Conservation (phyloP, 2,888 invertebrate genomes). For the Hirtodrosophila confusa region DNA sequence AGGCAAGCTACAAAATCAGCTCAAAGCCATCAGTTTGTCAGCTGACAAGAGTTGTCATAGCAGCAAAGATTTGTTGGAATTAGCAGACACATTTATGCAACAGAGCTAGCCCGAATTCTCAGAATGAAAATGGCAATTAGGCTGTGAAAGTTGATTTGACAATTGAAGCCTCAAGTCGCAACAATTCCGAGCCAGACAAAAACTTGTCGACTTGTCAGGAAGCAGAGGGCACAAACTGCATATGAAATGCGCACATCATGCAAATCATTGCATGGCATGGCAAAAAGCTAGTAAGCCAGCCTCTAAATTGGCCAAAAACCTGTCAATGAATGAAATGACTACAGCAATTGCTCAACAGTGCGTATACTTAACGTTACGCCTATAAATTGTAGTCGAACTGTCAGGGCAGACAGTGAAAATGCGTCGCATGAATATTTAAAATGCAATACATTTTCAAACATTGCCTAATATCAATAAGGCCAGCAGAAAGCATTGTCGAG, state of each 20-base stretch:
- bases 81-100: constrained; percentile 36
- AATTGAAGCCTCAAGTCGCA: constrained; percentile 45
- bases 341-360: constrained; percentile 11
- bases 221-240: constrained; percentile 22
- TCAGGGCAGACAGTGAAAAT: constrained; percentile 17
- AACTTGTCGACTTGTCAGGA: background rate
- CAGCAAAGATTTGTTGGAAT: constrained; percentile 10
- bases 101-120: constrained; percentile 22
- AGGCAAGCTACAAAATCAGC: constrained; percentile 5
- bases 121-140: constrained; percentile 59
- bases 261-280: background rate
- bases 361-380: constrained; percentile 42
- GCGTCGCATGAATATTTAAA: constrained; percentile 39
- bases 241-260: constrained; percentile 20
- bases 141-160: constrained; percentile 45
- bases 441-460: constrained; percentile 27
- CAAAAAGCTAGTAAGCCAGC: constrained; percentile 23
- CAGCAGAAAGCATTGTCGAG: too few relatives aligned
- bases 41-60: constrained; percentile 12
- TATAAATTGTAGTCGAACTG: constrained; percentile 3
- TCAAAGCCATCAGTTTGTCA: constrained; percentile 11
- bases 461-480: constrained; percentile 11
- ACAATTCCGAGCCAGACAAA: constrained; percentile 11
- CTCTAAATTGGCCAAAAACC: constrained; percentile 29
- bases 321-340: constrained; percentile 19